Conservation (phyloP, 1,140 invertebrate species). For the Drosophila bocqueti region DNA sequence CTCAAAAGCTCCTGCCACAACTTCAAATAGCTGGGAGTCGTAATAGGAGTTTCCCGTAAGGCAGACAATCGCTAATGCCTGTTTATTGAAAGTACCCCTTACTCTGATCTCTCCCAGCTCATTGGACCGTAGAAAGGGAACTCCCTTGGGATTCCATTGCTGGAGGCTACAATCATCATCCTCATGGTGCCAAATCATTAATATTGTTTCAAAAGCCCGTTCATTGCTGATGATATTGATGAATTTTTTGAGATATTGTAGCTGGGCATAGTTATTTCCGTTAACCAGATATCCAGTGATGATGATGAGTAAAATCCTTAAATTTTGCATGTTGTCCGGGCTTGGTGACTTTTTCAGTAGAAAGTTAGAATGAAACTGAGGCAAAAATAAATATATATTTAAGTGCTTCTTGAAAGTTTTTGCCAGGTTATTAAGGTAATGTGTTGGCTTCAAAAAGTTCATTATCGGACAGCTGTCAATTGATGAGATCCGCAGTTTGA, state of each 20-base stretch:
- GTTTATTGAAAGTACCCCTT: background rate
- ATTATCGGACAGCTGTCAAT: background rate
- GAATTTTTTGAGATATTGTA: background rate
- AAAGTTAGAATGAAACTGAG: background rate
- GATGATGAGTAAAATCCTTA: background rate
- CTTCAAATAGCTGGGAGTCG: background rate
- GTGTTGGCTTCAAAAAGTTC: background rate
- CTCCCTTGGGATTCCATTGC: background rate
- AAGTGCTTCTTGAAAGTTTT: background rate
- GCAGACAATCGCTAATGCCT: background rate
- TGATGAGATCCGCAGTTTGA: background rate
- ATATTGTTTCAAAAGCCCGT: background rate
- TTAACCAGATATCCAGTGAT: background rate
- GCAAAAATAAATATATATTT: background rate
- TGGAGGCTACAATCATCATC: slow-evolving; percentile 1
- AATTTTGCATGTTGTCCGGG: background rate
- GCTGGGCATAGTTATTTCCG: too few relatives aligned
- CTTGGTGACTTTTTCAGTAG: slow-evolving; percentile 3
- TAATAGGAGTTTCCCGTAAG: background rate
- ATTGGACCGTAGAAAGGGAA: background rate
- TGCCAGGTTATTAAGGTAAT: slow-evolving; percentile 5
- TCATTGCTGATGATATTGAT: background rate
- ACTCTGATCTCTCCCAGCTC: background rate
- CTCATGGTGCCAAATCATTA: background rate
- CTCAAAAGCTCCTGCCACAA: background rate